Evolutionary conservation across 2,888 invertebrate genomes (phyloP).

Genomic region (Diabrotica balteata): DNA sequence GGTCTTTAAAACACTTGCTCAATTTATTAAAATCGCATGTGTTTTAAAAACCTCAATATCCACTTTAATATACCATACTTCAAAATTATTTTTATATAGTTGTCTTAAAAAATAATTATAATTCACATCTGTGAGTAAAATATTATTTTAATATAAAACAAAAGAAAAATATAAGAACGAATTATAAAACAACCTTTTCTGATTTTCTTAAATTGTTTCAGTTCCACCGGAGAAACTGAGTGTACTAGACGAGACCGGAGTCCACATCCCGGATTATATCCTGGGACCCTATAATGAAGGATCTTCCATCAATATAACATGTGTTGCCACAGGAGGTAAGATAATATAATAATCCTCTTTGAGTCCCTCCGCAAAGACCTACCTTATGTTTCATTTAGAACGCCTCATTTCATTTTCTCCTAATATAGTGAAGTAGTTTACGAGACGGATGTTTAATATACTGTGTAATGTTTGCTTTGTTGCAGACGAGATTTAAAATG

Average conservation of each 20-base stretch:
- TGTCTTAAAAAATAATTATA: no score
- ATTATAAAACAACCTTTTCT: neutral
- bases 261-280: conserved; percentile 76
- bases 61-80: no score
- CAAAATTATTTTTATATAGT: no score
- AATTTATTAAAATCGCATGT: no score
- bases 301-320: conserved; percentile 80
- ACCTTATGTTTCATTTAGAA: conserved; percentile 24
- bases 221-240: conserved; percentile 84
- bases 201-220: conserved; percentile 54
- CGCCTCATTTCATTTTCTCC: conserved; percentile 3
- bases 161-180: no score
- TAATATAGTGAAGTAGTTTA: neutral
- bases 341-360: conserved; percentile 43
- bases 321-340: conserved; percentile 86
- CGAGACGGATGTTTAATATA: no score
- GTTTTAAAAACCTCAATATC: no score
- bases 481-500: no score
- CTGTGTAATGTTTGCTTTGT: no score
- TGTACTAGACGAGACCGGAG: conserved; percentile 80
- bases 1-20: no score
- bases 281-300: conserved; percentile 89
- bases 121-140: no score
- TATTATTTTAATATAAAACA: no score
- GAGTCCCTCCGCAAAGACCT: conserved; percentile 30